Percentiles rank a stretch among this genome's conserved stretches.
phyloP scores from a whole-genome alignment of 2,797 vertebrate species.

The Betta splendens region DNA sequence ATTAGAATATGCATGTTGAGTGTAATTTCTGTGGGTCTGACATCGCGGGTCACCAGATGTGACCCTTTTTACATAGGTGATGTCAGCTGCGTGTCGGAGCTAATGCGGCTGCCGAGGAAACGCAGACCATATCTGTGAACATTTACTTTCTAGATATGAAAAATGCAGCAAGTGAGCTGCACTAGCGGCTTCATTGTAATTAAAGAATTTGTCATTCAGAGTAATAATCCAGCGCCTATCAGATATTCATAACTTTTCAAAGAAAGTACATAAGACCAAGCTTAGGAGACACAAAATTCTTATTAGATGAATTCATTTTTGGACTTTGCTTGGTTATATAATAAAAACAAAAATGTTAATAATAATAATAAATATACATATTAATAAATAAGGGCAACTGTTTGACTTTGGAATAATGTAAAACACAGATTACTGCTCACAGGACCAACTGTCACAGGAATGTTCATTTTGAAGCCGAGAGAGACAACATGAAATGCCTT shows the following conservation, averaged over 20 bases:
- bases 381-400: conserved; percentile 34
- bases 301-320: not conserved
- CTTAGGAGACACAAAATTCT: conserved; percentile 11
- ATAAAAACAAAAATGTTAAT: conserved; percentile 2
- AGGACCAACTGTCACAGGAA: conserved; percentile 73
- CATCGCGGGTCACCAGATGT: conserved; percentile 9
- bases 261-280: not conserved
- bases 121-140: not conserved
- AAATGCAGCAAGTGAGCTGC: conserved; percentile 7
- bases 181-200: conserved; percentile 1
- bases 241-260: conserved; percentile 11
- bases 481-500: conserved; percentile 28
- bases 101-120: not conserved
- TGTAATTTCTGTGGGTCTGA: not conserved
- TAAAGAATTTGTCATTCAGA: conserved; percentile 6
- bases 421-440: conserved; percentile 55
- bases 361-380: conserved; percentile 1
- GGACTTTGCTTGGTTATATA: not conserved
- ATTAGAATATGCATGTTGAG: not conserved
- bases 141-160: conserved; percentile 11
- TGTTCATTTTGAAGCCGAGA: conserved; percentile 68
- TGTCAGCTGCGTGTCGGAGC: conserved; percentile 21
- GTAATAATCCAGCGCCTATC: conserved; percentile 14
- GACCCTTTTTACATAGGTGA: conserved; percentile 22
- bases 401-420: conserved; percentile 45